A percentile compares a stretch with the other conserved stretches of the same genome.
These are phyloP conservation scores for Atherix ibis DNA, from an alignment of 2,888 invertebrate species.

Conservation along the genomic window DNA sequence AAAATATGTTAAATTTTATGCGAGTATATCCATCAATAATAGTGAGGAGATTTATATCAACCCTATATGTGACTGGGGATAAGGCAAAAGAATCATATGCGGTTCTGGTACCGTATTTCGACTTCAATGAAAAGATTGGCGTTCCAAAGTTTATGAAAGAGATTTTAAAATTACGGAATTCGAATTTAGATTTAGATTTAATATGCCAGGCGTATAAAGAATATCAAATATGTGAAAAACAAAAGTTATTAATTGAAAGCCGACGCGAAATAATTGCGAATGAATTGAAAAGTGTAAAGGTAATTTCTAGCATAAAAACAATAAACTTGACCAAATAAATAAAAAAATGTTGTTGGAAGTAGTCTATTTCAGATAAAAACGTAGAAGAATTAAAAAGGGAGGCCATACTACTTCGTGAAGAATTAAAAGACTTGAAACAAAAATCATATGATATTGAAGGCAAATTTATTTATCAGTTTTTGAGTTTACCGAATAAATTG, in stretches of 20 bases:
- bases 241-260: slow-evolving; percentile 37
- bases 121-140: slow-evolving; percentile 41
- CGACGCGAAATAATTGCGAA: slow-evolving; percentile 36
- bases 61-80: slow-evolving; percentile 43
- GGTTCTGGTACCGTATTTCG: slow-evolving; percentile 49
- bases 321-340: too few relatives aligned
- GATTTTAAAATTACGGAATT: slow-evolving; percentile 40
- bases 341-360: too few relatives aligned
- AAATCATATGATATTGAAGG: slow-evolving; percentile 59
- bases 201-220: slow-evolving; percentile 44
- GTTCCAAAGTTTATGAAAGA: slow-evolving; percentile 35
- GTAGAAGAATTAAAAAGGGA: too few relatives aligned
- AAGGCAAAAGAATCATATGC: slow-evolving; percentile 53
- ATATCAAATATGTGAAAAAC: slow-evolving; percentile 39
- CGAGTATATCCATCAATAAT: too few relatives aligned
- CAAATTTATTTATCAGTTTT: slow-evolving; percentile 42
- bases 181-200: slow-evolving; percentile 37
- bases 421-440: slow-evolving; percentile 45
- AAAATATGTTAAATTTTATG: too few relatives aligned
- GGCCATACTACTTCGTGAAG: slow-evolving; percentile 39
- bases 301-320: too few relatives aligned
- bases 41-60: slow-evolving; percentile 20
- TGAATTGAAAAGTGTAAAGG: slow-evolving; percentile 35
- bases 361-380: too few relatives aligned
- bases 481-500: slow-evolving; percentile 54